These are phyloP conservation scores for Onychomys torridus DNA, from an alignment of 2,797 vertebrate species.

Conservation along the genomic window DNA sequence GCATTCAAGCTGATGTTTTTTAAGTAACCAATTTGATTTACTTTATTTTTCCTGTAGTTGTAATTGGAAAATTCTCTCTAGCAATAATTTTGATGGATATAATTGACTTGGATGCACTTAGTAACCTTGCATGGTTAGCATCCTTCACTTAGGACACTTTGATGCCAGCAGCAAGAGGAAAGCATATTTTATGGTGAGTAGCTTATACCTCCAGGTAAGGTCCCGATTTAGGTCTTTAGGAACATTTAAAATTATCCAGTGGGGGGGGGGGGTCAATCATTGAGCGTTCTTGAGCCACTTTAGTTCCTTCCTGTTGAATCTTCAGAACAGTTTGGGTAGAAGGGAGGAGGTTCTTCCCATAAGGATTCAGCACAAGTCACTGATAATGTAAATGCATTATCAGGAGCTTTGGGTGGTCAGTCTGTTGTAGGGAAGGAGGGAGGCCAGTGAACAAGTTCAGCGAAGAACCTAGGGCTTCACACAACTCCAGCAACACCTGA, in stretches of 20 bases:
- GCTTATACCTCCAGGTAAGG: not conserved
- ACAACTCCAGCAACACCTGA: not conserved
- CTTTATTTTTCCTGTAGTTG: not conserved
- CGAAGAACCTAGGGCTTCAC: not conserved
- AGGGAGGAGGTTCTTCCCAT: not conserved
- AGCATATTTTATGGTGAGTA: not conserved
- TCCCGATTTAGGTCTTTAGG: conserved; percentile 15
- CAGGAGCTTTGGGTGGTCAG: not conserved
- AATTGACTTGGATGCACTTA: not conserved
- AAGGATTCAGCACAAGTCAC: not conserved
- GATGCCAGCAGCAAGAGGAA: conserved; percentile 1
- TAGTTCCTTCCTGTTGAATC: conserved; percentile 6
- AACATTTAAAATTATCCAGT: not conserved
- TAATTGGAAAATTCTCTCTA: not conserved
- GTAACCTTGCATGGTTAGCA: not conserved
- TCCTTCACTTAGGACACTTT: not conserved
- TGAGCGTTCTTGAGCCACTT: not conserved
- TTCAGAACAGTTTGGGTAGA: not conserved
- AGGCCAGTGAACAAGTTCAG: not conserved
- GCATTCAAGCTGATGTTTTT: not conserved
- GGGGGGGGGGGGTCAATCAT: not conserved
- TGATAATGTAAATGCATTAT: not conserved
- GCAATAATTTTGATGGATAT: not conserved
- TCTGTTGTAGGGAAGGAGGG: not conserved
- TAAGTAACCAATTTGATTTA: not conserved